Percentiles rank a stretch among this genome's conserved stretches.
phyloP scores from a whole-genome alignment of 2,888 invertebrate genomes.

The Cephonodes hylas region DNA sequence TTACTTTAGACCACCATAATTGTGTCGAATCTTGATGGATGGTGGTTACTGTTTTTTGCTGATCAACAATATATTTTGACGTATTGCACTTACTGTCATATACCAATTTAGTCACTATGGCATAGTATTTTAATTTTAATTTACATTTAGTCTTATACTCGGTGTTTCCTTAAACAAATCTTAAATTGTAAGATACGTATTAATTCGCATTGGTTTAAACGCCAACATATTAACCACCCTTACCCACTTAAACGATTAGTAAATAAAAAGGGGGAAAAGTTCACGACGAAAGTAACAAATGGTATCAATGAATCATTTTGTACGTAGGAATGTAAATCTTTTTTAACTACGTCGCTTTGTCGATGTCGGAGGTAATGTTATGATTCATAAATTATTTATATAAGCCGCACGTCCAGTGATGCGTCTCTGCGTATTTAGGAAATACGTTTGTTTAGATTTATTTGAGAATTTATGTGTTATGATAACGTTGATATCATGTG shows the following conservation, averaged over 20 bases:
- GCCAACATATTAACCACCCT: not conserved
- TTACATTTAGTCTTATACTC: no score
- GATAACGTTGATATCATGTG: not conserved
- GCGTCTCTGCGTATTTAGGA: not conserved
- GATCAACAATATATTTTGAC: no score
- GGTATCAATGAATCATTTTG: constrained; percentile 36
- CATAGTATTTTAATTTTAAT: no score
- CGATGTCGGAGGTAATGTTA: not conserved
- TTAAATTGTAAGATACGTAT: no score
- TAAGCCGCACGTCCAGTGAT: not conserved
- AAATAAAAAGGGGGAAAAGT: constrained; percentile 3
- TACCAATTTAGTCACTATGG: no score
- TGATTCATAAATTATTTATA: constrained; percentile 8
- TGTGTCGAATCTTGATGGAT: no score
- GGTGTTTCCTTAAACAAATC: no score
- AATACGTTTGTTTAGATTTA: not conserved
- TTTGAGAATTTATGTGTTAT: not conserved
- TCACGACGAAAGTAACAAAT: not conserved
- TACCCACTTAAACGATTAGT: not conserved
- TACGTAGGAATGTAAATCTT: constrained; percentile 15
- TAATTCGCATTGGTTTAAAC: not conserved
- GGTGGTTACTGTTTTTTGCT: no score
- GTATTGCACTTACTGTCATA: no score
- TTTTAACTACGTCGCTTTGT: constrained; percentile 8
- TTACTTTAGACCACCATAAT: no score